Evolutionary conservation across 1,140 invertebrate species (phyloP), one percentile per base, ranked within the genome.

Genomic region (Brachystomella parvula): DNA sequence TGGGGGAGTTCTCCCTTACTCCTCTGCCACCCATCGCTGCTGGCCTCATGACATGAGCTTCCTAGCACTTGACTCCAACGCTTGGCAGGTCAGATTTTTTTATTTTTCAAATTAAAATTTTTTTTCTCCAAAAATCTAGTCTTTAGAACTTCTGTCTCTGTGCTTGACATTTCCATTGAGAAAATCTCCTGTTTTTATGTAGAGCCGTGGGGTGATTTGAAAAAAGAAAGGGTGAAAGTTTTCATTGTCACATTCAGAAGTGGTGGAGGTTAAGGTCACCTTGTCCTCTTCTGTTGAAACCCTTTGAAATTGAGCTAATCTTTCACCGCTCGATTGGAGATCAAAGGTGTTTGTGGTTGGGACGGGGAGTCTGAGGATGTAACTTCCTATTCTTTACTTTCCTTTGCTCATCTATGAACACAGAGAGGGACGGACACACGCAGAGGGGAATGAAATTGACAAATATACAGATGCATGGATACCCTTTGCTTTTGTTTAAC

Each of bases 41-140:
- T 72, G 71, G 71, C 71, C 71, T 62, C 71, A 72, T 65, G 71
- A 72, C 44, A 72, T 72, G 71, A 67, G 65, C 30, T 72, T 72
- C 33, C 53, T 72, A 30, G 70, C 70, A 53, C 67, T 71, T 9
- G 70, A 71, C 61, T 71, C 70, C 29, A 69, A 69, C 33, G 71
- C 67, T 39, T 72, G 71, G 71, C 67, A 72, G 67, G 71, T 72
- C 12, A 53, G 24, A 44, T 12, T 12, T n/a, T n/a, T n/a, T n/a
- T n/a, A n/a, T n/a, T n/a, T n/a, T n/a, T n/a, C n/a, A n/a, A n/a
- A n/a, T n/a, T n/a, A n/a, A n/a, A n/a, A n/a, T n/a, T n/a, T n/a
- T n/a, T n/a, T n/a, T n/a, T n/a, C n/a, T n/a, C n/a, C n/a, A n/a
- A n/a, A n/a, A n/a, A n/a, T n/a, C n/a, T n/a, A n/a, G n/a, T n/a